A percentile compares a stretch with the other conserved stretches of the same genome.
These are phyloP conservation scores for Sycophila texana DNA, from an alignment of 2,888 invertebrate species.

Conservation along the genomic window DNA sequence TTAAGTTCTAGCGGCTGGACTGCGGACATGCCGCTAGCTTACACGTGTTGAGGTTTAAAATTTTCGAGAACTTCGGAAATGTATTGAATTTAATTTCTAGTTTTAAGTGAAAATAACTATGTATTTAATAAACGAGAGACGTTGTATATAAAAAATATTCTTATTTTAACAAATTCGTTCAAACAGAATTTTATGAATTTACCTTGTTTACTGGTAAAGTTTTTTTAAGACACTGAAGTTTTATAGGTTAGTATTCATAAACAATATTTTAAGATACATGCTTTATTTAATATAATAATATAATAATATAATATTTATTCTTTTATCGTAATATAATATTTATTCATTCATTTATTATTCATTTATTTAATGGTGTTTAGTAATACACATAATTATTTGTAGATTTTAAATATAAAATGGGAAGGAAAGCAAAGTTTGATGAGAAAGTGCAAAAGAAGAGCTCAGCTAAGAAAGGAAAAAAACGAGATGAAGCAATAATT, in stretches of 20 bases:
- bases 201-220: background rate
- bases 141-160: background rate
- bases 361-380: conserved; percentile 8
- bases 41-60: conserved; percentile 37
- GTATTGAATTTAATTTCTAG: background rate
- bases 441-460: conserved; percentile 86
- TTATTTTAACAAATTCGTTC: background rate
- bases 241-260: conserved; percentile 42
- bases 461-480: conserved; percentile 90
- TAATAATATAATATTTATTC: background rate
- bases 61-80: conserved; percentile 28
- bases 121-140: background rate
- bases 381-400: conserved; percentile 18
- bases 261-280: background rate
- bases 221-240: background rate
- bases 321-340: background rate
- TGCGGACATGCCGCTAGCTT: background rate
- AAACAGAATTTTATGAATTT: conserved; percentile 8
- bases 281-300: conserved; percentile 2
- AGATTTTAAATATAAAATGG: conserved; percentile 79
- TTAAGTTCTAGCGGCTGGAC: too few species aligned
- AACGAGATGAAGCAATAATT: conserved; percentile 88
- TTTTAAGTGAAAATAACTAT: conserved; percentile 21
- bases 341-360: background rate
- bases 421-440: conserved; percentile 88